Base-by-base conservation (phyloP, 2,797 vertebrate genomes). In the Typhlichthys eigenmanni region DNA sequence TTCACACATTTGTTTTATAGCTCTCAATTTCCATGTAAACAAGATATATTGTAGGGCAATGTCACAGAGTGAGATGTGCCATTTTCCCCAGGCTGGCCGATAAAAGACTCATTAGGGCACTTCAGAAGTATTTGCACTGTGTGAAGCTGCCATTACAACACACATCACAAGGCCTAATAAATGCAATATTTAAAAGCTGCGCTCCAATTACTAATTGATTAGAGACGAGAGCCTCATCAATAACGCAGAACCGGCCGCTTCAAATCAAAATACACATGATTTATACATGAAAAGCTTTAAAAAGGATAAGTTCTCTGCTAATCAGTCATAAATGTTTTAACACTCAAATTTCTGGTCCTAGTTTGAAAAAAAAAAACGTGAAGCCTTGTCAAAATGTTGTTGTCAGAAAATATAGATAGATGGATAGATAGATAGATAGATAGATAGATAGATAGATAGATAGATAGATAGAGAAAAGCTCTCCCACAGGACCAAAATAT, bases 131-230 rank as follows among this genome's bases (percentile, higher is more conserved):
- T 91, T 90, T 89, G 86, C 87, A 75, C 88, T 80, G 88, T 72
- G 55, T 87, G 87, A 83, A 81, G 85, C 87, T 80, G 83, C 88
- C 89, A 91, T 93, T 91, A 92, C 91, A 90, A 92, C 91, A 90
- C 87, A 91, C 89, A 91, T 90, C 90, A 91, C 86, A 90, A 86
- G 88, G 82, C 85, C 88, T 91, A 90, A 92, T 91, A 91, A 89
- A 91, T 92, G 85, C 83, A 93, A 92, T 92, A 92, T 93, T 92
- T 91, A 93, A 90, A 89, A 91, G 89, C 91, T 82, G 86, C 85
- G 85, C 90, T 90, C 88, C 90, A 91, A 92, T 92, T 91, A 92
- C 89, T 92, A 92, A 92, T 92, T 93, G 90, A 93, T 93, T 91
- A 90, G 87, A 92, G 90, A 85, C 78, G 84, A 90, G 88, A 87